Evolutionary conservation across 2,797 vertebrate species (phyloP).

Genomic region (Chaenodraco wilsoni): DNA sequence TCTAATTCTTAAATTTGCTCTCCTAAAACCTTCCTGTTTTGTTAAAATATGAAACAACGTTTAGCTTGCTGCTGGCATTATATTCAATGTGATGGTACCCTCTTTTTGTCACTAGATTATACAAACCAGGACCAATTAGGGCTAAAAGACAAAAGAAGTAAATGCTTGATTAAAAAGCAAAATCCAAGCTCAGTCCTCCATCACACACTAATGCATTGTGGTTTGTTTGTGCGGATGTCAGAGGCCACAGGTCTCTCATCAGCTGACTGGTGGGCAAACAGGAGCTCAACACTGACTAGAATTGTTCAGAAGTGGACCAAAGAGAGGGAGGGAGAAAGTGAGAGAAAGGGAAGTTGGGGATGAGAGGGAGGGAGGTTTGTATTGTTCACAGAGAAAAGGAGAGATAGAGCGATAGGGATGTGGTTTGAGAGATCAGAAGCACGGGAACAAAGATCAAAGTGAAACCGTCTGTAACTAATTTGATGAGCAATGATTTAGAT

Average conservation of each 20-base stretch:
- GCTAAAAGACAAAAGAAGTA: background rate
- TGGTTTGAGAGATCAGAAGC: background rate
- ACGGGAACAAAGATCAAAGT: background rate
- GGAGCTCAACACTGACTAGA: conserved; percentile 29
- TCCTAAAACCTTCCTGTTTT: background rate
- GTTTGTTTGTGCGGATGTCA: conserved; percentile 26
- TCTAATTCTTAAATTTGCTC: background rate
- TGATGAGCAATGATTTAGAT: background rate
- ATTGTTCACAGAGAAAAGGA: background rate
- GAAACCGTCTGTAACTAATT: background rate
- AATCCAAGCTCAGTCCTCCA: background rate
- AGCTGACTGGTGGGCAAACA: conserved; percentile 41
- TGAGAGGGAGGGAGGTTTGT: background rate
- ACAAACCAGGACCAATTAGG: background rate
- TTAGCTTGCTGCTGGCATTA: background rate
- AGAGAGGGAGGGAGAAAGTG: conserved; percentile 2
- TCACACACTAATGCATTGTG: background rate
- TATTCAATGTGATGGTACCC: background rate
- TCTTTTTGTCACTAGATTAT: background rate
- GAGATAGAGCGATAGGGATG: background rate
- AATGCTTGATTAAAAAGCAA: background rate
- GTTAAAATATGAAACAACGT: background rate
- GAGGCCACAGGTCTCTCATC: conserved; percentile 32
- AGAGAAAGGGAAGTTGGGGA: background rate
- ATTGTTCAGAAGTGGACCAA: conserved; percentile 47